Conservation (phyloP, 2,113 vertebrate genomes). For the Varanus komodoensis region DNA sequence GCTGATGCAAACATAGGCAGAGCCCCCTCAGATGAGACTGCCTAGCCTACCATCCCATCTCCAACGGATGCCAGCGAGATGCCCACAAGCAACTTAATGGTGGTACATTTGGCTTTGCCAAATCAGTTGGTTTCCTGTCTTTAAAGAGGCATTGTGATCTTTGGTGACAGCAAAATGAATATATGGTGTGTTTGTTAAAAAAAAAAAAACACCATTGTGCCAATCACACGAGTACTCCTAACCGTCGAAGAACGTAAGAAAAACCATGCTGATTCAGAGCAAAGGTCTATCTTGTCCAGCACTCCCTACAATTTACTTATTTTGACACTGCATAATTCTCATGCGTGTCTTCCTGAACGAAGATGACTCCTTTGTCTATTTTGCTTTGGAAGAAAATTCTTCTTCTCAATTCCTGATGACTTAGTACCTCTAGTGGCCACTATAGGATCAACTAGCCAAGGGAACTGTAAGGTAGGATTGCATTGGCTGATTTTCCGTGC, state of each 20-base stretch:
- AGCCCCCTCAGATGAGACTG: neutral
- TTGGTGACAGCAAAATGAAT: neutral
- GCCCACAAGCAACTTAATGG: neutral
- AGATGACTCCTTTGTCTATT: neutral
- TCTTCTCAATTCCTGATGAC: neutral
- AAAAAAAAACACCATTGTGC: too few species aligned
- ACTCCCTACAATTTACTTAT: too few species aligned
- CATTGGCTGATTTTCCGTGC: too few species aligned
- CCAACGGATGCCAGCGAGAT: neutral
- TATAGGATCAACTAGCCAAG: neutral
- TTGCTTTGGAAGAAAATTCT: neutral
- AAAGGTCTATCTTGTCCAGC: too few species aligned
- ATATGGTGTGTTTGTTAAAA: neutral
- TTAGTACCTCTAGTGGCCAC: conserved; percentile 10
- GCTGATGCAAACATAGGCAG: neutral
- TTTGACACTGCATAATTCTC: neutral
- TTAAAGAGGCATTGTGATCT: neutral
- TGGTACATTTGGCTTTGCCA: neutral
- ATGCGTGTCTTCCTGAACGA: neutral
- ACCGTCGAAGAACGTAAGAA: too few species aligned
- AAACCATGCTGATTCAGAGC: too few species aligned
- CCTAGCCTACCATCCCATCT: neutral
- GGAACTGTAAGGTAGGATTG: neutral
- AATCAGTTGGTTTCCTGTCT: neutral
- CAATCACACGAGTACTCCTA: neutral